These are phyloP conservation scores for Bombus breviceps DNA, from an alignment of 1,140 invertebrate species.

Conservation along the genomic window DNA sequence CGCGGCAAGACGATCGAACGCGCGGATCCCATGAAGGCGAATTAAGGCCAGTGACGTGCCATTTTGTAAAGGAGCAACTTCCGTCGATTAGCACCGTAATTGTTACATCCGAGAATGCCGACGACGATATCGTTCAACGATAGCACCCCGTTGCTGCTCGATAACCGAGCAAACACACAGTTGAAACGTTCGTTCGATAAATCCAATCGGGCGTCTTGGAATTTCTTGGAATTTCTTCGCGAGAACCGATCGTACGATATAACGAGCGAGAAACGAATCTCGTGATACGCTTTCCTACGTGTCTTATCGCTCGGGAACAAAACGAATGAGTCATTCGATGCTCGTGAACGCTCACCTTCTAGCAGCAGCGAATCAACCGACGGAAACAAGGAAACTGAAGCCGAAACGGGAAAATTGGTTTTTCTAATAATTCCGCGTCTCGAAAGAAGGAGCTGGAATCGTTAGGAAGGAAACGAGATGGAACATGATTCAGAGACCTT, in stretches of 20 bases:
- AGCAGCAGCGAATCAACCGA: background rate
- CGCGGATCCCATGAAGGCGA: conserved; percentile 33
- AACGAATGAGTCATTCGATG: conserved; percentile 25
- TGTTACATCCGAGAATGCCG: conserved; percentile 46
- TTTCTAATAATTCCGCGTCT: background rate
- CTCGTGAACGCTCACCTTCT: conserved; percentile 19
- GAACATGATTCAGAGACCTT: background rate
- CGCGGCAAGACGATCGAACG: conserved; percentile 6
- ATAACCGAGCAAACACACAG: background rate
- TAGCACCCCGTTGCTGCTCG: background rate
- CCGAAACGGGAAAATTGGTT: conserved; percentile 24
- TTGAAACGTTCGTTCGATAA: background rate
- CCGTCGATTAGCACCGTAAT: conserved; percentile 60
- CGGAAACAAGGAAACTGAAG: background rate
- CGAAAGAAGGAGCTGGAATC: background rate
- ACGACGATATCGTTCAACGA: conserved; percentile 18
- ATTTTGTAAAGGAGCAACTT: conserved; percentile 56
- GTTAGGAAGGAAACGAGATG: no score
- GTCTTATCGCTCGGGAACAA: conserved; percentile 20
- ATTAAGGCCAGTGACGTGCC: conserved; percentile 33
- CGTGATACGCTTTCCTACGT: background rate
- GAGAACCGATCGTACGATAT: background rate
- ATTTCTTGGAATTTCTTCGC: background rate
- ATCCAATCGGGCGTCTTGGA: background rate
- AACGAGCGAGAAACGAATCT: background rate